Evolutionary conservation across 2,797 vertebrate genomes (phyloP), one percentile per base, ranked within the genome.

Genomic region (Lepidocolaptes lacrymiger): DNA sequence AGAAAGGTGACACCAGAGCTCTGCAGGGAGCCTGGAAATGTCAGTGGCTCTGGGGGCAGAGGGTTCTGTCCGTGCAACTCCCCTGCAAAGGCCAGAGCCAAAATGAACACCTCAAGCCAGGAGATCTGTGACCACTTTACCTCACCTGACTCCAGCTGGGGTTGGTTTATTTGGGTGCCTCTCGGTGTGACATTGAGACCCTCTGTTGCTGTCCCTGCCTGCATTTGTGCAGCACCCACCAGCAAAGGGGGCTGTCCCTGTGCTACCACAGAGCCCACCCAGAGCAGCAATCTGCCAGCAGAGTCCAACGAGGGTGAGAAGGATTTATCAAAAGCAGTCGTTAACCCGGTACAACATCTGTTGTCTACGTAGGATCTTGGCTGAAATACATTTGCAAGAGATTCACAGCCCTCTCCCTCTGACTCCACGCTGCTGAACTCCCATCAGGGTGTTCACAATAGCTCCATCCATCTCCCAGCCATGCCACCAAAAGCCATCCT

Each of bases 381-480:
- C 92, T 76, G 56, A 58, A 44, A 55, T 1, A 59, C 48, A 5
- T 55, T 67, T 59, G 24, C 86, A 69, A 32, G 77, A 95, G 88
- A 88, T 89, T 91, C 96, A 84, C 85, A 63, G 80, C 67, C 55
- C 83, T 89, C 76, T 96, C 48, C 62, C 73, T 55, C 24, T 12
- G 14, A 36, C 52, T 71, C 78, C 61, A 22, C 28, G 2, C 69
- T 27, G 79, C 93, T 66, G 22, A 55, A 22, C 87, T 83, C 72
- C 82, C 84, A 84, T 48, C 93, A 74, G 17, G 5, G 19, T 21
- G 75, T 2, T 91, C 67, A 4, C 91, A 87, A 20, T 61, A 74
- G 89, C 91, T 73, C 90, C 86, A 94, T 95, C 93, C 92, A 76
- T 95, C 94, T 94, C 94, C 73, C 76, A 78, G 24, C 73, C 79